Evolutionary conservation across 2,113 vertebrate genomes (phyloP).

Genomic region (Scytalopus superciliaris): DNA sequence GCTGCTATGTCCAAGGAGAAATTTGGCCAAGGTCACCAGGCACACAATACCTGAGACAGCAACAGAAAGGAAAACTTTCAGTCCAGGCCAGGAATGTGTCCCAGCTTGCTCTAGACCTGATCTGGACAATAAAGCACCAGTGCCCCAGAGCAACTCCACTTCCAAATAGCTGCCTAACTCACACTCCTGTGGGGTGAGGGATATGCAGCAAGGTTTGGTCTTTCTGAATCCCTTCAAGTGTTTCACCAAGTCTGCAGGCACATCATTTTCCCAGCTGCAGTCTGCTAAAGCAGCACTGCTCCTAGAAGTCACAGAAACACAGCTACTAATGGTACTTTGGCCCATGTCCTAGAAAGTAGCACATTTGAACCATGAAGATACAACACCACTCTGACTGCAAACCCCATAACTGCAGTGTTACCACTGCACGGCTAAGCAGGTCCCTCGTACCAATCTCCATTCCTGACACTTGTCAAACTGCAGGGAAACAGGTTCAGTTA

Average conservation of each 20-base stretch:
- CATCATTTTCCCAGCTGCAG: neutral
- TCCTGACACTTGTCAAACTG: neutral
- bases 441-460: neutral
- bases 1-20: neutral
- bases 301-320: neutral
- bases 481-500: neutral
- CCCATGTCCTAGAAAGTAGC: neutral
- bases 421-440: neutral
- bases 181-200: neutral
- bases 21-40: fast-evolving
- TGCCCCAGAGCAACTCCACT: neutral
- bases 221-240: neutral
- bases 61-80: neutral
- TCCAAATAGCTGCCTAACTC: neutral
- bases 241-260: neutral
- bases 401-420: fast-evolving
- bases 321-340: neutral
- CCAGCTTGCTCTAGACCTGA: neutral
- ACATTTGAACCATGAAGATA: neutral
- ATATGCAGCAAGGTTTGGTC: neutral
- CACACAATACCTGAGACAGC: fast-evolving
- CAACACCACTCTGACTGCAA: neutral
- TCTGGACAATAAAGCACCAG: neutral
- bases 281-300: neutral
- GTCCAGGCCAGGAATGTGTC: neutral